Base-by-base conservation (phyloP, 1,140 invertebrate genomes). In the Dysdera silvatica region DNA sequence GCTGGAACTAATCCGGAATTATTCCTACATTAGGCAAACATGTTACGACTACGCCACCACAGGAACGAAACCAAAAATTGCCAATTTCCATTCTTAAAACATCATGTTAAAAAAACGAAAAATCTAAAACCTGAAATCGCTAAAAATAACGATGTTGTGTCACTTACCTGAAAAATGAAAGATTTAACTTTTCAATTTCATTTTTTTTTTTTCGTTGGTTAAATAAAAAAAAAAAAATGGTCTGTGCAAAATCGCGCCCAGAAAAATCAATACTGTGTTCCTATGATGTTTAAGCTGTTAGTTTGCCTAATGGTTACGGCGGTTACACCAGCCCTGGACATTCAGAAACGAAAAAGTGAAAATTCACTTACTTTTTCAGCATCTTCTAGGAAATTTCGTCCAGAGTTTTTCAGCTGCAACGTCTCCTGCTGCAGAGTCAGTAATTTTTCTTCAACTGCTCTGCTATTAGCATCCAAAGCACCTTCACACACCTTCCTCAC, bases 371-470 rank as follows among this genome's bases (percentile, higher is more conserved):
- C 85, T 62, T 80, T 82, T 58, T 79, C 76, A 48, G 82, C 78
- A 70, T 83, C 81, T 55, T 83, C 80, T 67, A 87, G 82, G 74
- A 90, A 89, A 67, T 81, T 80, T 66, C 82, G 81, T 26, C 85
- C 87, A 66, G 75, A 79, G 56, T 79, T 77, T 32, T 81, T 81
- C 0, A 87, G 75, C 31, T 84, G 80, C 4, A 78, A 69, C 67
- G 82, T 84, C 49, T 82, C 74, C 31, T 82, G 78, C 54, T 83
- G 79, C 18, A 85, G 71, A n/a, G 77, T 74, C 18, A 79, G 77
- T 82, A 84, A 86, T 29, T 81, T 81, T 59, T 82, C 80, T 71
- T 86, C 82, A 28, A 79, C 49, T 81, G 74, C 68, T 73, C 76
- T 66, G 52, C 73, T 73, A 16, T 47, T 61, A 4, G 45, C 37